Evolutionary conservation across 2,888 invertebrate species (phyloP), one percentile per base, ranked within the genome.

Genomic region (Polyommatus icarus): DNA sequence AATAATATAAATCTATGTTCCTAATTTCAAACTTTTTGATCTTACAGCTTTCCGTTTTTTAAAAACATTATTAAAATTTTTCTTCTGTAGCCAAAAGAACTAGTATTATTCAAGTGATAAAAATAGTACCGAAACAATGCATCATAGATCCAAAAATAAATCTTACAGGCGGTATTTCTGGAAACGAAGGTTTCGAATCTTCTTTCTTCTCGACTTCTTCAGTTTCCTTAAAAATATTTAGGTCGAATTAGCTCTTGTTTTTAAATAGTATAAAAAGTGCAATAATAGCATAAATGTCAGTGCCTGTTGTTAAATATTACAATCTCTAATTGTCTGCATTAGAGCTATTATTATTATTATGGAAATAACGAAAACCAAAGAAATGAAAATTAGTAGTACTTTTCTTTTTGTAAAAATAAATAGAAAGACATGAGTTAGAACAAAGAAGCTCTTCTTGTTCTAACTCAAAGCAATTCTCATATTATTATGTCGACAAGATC

Each of bases 111-210:
- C 12, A 61, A 24, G 32, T 67, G 18, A 67, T 32, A 67, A 67
- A 67, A 67, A 67, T 67, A 67, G 29, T 15, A 29, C 29, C 67
- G 4, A 67, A 67, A 67, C 29, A 67, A 29, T 67, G 32, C 67
- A 67, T 29, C 67, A 67, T 67, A 29, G 15, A 29, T 29, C 18
- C 29, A 67, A 67, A 72, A 72, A 40, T 40, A 40, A 54, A 75
- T 54, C 75, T 75, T 75, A 75, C 75, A 54, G 75, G 75, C 18
- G 75, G 75, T 29, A 75, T 20, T 54, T 75, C 75, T 1, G 75
- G 75, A 7, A 54, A 54, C 29, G 54, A 75, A 75, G 75, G 24
- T 54, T 75, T 54, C 24, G 15, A 10, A 24, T 54, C 75, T 29
- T 75, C 50, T 75, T 29, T 54, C 54, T 50, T 46, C 18, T 32